phyloP scores from a whole-genome alignment of 2,797 vertebrate genomes.

The Schizothorax lantsangensis region DNA sequence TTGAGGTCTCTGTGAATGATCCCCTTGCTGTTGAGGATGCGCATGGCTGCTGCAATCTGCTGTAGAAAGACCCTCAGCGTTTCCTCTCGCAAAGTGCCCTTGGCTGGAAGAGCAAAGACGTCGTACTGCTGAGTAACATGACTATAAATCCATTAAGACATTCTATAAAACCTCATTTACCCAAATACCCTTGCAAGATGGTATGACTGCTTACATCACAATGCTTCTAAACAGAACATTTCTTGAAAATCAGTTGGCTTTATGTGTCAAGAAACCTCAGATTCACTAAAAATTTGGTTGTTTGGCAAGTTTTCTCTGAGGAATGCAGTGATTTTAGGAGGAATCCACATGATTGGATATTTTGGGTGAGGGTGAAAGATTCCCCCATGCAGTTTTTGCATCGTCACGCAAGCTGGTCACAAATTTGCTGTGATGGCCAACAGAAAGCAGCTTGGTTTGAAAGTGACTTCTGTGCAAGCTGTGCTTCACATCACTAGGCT shows the following conservation, averaged over 20 bases:
- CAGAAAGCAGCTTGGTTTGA: not conserved
- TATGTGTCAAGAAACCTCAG: not conserved
- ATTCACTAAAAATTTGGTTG: not conserved
- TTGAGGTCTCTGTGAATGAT: constrained; percentile 97
- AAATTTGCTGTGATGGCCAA: not conserved
- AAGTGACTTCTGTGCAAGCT: constrained; percentile 1
- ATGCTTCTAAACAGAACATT: not conserved
- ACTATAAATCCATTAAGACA: constrained; percentile 9
- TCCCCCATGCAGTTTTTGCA: not conserved
- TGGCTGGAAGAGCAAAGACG: constrained; percentile 75
- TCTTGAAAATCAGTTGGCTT: not conserved
- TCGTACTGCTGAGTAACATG: constrained; percentile 8
- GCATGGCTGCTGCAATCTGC: constrained; percentile 97
- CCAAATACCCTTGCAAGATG: not conserved
- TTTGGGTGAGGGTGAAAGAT: not conserved
- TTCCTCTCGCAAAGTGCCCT: constrained; percentile 94
- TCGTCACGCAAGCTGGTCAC: not conserved
- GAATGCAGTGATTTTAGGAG: not conserved
- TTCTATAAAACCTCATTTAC: not conserved
- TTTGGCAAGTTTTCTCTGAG: not conserved
- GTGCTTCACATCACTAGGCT: not conserved
- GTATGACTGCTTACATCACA: not conserved
- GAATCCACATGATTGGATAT: not conserved
- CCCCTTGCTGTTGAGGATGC: constrained; percentile 92
- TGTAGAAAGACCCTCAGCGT: constrained; percentile 94